phyloP scores from a whole-genome alignment of 2,797 vertebrate genomes.

The Hydrocynus forskahlii region DNA sequence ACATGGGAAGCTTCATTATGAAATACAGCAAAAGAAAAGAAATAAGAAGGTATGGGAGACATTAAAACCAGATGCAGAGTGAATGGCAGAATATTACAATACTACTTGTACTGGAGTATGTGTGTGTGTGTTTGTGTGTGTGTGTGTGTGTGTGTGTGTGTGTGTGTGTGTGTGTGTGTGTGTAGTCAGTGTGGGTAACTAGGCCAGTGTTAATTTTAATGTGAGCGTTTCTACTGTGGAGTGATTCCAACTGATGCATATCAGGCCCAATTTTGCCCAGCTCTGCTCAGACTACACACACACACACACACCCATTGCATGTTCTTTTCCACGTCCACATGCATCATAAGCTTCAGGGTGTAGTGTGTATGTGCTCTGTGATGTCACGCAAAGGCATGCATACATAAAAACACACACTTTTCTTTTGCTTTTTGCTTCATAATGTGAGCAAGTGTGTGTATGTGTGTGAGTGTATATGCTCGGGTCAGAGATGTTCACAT shows the following conservation, averaged over 20 bases:
- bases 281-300: slow-evolving; percentile 15
- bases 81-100: too few species aligned
- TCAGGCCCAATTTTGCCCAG: slow-evolving; percentile 22
- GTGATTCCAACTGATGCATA: slow-evolving; percentile 35
- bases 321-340: not conserved
- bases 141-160: slow-evolving; percentile 54
- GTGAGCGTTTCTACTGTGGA: slow-evolving; percentile 43
- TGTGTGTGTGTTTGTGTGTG: slow-evolving; percentile 57
- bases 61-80: too few species aligned
- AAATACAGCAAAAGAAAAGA: not conserved
- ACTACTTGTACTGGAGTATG: too few species aligned
- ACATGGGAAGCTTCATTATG: too few species aligned
- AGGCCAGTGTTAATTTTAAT: slow-evolving; percentile 72
- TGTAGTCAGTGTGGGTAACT: slow-evolving; percentile 67
- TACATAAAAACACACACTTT: not conserved
- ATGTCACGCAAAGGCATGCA: not conserved
- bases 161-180: slow-evolving; percentile 64
- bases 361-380: not conserved
- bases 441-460: not conserved
- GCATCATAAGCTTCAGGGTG: not conserved
- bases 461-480: not conserved
- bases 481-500: slow-evolving; percentile 7
- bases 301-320: not conserved
- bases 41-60: slow-evolving; percentile 60
- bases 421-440: not conserved